Base-by-base conservation (phyloP, 2,797 vertebrate species). In the Hipposideros larvatus region DNA sequence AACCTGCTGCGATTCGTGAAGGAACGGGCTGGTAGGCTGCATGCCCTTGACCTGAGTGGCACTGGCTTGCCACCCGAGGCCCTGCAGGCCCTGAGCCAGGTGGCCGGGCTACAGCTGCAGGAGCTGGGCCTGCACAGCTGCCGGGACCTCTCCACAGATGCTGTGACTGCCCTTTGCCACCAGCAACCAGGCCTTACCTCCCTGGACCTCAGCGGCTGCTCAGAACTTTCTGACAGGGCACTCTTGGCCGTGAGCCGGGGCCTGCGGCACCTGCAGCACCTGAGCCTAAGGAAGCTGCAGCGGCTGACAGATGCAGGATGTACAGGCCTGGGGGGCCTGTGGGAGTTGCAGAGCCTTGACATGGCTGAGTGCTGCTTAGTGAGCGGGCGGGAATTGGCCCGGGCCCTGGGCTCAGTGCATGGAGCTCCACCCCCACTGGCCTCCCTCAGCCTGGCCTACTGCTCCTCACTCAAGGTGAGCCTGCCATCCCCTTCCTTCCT, bases 161-260 rank as follows among this genome's bases (percentile, higher is more conserved):
- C 99, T 0, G 91, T 99, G 70, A 98, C 98, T 85, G 73, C 96
- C 80, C 97, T 99, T 78, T 99, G 99, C 94, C 97, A 84, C 93
- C 98, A 98, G 74, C 99, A 99, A 97, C 98, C 98, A 0, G 66
- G 95, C 37, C 98, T 99, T 57, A 98, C 92, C 66, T 98, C 77
- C 19, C 97, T 99, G 98, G 99, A 99, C 97, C 97, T 99, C 93
- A 98, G 99, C 0, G 98, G 98, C 87, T 99, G 99, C 97, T 98
- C 98, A 0, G 99, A 99, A 96, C 98, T 99, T 87, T 98, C 98
- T 2, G 98, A 98, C 75, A 96, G 98, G 92, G 98, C 99, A 0
- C 97, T 99, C 8, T 87, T 98, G 91, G 98, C 99, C 0, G 88
- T 99, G 2, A 98, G 98, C 0, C 85, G 31, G 1, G 74, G 98